These are phyloP conservation scores for Boloria selene DNA, from an alignment of 2,888 invertebrate species.

Conservation along the genomic window DNA sequence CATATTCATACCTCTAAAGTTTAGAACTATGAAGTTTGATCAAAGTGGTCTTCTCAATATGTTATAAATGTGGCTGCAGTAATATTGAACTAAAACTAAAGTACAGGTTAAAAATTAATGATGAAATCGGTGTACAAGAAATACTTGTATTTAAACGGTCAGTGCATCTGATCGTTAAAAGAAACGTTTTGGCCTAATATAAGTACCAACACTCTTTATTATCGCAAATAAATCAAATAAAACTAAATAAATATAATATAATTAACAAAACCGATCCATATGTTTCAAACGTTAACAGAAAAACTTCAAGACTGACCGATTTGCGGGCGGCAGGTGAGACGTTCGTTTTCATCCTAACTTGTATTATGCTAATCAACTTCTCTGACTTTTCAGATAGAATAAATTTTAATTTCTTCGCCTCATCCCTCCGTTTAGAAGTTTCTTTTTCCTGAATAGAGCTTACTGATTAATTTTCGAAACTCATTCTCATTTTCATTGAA, in stretches of 20 bases:
- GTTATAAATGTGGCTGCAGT: neutral
- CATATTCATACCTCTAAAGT: slow-evolving; percentile 13
- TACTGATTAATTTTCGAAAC: slow-evolving; percentile 73
- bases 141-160: too few species aligned
- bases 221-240: too few species aligned
- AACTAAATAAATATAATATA: neutral
- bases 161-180: too few species aligned
- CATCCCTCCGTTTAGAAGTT: slow-evolving; percentile 64
- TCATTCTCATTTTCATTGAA: slow-evolving; percentile 72
- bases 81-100: neutral
- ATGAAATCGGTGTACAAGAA: too few species aligned
- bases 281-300: slow-evolving; percentile 19
- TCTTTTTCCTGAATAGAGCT: slow-evolving; percentile 58
- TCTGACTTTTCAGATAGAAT: slow-evolving; percentile 65
- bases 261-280: slow-evolving; percentile 14
- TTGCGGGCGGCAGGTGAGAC: slow-evolving; percentile 51
- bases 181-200: too few species aligned
- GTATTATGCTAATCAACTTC: slow-evolving; percentile 70
- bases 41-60: slow-evolving; percentile 1
- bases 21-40: slow-evolving; percentile 15
- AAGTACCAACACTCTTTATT: too few species aligned
- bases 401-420: slow-evolving; percentile 70
- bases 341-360: slow-evolving; percentile 64
- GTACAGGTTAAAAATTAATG: neutral
- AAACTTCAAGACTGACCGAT: slow-evolving; percentile 40